A percentile compares a stretch with the other conserved stretches of the same genome.
Conservation (phyloP, 2,797 vertebrate genomes). For the Lutjanus campechanus region DNA sequence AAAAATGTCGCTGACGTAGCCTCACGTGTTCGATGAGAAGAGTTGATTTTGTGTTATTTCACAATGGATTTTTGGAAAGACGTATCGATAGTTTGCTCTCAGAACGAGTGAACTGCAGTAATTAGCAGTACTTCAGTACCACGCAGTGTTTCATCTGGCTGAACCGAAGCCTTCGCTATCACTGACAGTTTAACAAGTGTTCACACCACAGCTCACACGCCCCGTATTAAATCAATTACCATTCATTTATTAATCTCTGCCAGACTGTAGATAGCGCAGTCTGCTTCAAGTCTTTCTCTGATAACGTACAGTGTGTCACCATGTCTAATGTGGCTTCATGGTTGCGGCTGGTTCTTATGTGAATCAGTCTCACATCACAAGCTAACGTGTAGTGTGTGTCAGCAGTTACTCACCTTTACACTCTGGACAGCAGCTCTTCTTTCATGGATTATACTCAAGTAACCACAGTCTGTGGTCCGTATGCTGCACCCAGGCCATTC, state of each 20-base stretch:
- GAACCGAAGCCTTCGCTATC: background rate
- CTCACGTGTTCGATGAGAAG: background rate
- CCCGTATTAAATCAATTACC: constrained; percentile 45
- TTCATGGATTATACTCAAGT: background rate
- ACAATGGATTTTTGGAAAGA: constrained; percentile 12
- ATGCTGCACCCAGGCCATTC: too few species aligned
- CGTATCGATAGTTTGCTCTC: background rate
- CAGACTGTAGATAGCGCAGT: constrained; percentile 43
- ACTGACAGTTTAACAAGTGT: constrained; percentile 27
- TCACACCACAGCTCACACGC: constrained; percentile 22
- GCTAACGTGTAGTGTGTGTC: background rate
- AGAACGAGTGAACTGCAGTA: constrained; percentile 21
- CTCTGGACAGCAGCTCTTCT: background rate
- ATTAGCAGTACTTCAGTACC: background rate
- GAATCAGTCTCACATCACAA: constrained; percentile 12
- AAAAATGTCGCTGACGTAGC: background rate
- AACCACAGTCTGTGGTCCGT: background rate
- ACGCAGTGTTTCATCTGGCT: constrained; percentile 7
- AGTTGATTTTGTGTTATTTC: constrained; percentile 11
- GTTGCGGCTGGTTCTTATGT: constrained; percentile 4
- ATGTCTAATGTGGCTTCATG: constrained; percentile 7
- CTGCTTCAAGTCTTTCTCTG: constrained; percentile 22
- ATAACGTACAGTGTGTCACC: constrained; percentile 16
- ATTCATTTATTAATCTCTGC: constrained; percentile 50
- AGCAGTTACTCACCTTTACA: background rate